These are phyloP conservation scores for Ganaspis sp. DNA, from an alignment of 1,140 invertebrate genomes.

Conservation along the genomic window DNA sequence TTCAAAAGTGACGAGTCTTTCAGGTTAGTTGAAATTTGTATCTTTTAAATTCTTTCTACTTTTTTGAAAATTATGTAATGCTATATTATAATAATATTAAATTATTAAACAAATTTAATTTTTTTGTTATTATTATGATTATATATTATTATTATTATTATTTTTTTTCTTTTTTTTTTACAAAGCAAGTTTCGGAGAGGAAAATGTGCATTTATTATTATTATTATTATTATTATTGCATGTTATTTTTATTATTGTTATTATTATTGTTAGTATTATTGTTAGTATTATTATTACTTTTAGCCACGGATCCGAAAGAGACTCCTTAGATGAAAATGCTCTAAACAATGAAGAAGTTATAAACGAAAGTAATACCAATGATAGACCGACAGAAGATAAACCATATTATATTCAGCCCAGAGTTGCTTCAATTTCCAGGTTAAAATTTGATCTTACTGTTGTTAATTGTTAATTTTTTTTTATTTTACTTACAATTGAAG, in stretches of 20 bases:
- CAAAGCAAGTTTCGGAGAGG: too few species aligned
- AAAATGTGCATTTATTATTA: too few species aligned
- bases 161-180: too few species aligned
- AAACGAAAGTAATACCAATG: constrained; percentile 77
- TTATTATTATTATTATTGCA: too few species aligned
- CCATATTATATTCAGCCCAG: constrained; percentile 80
- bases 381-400: constrained; percentile 76
- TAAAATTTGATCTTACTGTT: too few species aligned
- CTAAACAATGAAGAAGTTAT: constrained; percentile 80
- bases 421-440: constrained; percentile 72
- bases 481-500: not conserved
- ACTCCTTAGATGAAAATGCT: constrained; percentile 92
- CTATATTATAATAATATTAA: too few species aligned
- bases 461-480: not conserved
- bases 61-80: too few species aligned
- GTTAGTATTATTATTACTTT: constrained; percentile 62
- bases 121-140: too few species aligned
- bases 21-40: constrained; percentile 76
- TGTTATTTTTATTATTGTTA: too few species aligned
- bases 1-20: constrained; percentile 91
- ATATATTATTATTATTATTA: too few species aligned
- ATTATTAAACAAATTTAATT: not conserved
- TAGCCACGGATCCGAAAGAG: constrained; percentile 85
- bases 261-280: too few species aligned
- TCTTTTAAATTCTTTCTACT: too few species aligned